Percentiles rank a stretch among this genome's conserved stretches.
Evolutionary conservation across 2,113 vertebrate species (phyloP).

Genomic region (Rhodinocichla rosea): DNA sequence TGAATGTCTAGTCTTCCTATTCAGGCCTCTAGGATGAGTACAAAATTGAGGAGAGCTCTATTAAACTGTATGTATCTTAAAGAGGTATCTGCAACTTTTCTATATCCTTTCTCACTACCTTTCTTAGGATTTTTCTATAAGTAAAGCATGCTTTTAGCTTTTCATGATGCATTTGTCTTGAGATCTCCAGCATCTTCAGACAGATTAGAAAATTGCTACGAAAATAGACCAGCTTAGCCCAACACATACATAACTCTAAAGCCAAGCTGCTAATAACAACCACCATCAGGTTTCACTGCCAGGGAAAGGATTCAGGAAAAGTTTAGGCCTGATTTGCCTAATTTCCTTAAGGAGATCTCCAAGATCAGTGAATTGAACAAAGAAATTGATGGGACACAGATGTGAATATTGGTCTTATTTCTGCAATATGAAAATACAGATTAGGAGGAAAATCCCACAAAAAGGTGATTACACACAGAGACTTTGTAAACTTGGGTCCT

Average conservation of each 20-base stretch:
- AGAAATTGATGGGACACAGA: neutral
- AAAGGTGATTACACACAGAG: neutral
- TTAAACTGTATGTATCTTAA: neutral
- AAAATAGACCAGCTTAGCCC: neutral
- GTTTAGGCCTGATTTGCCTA: slow-evolving; percentile 9
- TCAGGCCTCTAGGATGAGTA: neutral
- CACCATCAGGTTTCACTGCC: neutral
- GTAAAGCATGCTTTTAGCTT: neutral
- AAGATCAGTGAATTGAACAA: neutral
- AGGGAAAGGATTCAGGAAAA: neutral
- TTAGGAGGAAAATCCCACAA: neutral
- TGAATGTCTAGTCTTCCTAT: neutral
- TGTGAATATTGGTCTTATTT: neutral
- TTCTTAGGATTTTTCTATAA: neutral
- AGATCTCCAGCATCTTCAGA: neutral
- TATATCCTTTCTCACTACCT: neutral
- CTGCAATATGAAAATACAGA: neutral
- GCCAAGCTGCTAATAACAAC: neutral
- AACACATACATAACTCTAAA: neutral
- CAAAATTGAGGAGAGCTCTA: neutral
- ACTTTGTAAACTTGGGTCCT: neutral
- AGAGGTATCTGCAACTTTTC: neutral
- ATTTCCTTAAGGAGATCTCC: neutral
- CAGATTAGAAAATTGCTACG: neutral
- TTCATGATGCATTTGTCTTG: neutral